Evolutionary conservation across 2,888 invertebrate species (phyloP).

Genomic region (Minunthozetes semirufus): DNA sequence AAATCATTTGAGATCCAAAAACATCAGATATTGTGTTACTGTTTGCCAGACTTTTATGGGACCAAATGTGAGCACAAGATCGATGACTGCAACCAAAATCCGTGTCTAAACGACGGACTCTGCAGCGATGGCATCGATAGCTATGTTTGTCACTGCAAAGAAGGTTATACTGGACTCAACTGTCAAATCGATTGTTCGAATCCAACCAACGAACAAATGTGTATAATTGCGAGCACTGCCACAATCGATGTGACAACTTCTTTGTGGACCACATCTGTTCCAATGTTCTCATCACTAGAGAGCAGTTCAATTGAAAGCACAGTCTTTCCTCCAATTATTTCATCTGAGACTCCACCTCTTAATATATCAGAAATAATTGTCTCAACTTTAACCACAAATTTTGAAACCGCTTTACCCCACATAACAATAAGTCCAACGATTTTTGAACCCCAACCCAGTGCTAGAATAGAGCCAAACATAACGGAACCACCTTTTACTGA

Average conservation of each 20-base stretch:
- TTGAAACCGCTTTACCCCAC: not conserved
- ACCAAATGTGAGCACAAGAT: slow-evolving; percentile 10
- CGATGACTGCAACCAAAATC: slow-evolving; percentile 28
- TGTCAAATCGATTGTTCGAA: slow-evolving; percentile 31
- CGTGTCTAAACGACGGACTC: slow-evolving; percentile 17
- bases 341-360: not conserved
- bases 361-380: not conserved
- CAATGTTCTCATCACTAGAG: not conserved
- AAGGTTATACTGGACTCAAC: not conserved
- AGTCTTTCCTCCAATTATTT: not conserved
- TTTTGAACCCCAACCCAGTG: not conserved
- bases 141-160: slow-evolving; percentile 5
- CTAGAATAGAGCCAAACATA: not conserved
- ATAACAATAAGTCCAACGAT: not conserved
- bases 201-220: not conserved
- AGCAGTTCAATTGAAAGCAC: not conserved
- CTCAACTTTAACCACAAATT: not conserved
- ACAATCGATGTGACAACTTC: not conserved
- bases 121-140: slow-evolving; percentile 33
- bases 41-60: slow-evolving; percentile 33
- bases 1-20: not conserved
- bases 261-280: not conserved
- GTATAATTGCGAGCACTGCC: not conserved
- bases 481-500: not conserved
- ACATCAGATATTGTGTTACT: slow-evolving; percentile 9